phyloP scores from a whole-genome alignment of 92 coral and sea anemone genomes.

The Meandrina meandrites region DNA sequence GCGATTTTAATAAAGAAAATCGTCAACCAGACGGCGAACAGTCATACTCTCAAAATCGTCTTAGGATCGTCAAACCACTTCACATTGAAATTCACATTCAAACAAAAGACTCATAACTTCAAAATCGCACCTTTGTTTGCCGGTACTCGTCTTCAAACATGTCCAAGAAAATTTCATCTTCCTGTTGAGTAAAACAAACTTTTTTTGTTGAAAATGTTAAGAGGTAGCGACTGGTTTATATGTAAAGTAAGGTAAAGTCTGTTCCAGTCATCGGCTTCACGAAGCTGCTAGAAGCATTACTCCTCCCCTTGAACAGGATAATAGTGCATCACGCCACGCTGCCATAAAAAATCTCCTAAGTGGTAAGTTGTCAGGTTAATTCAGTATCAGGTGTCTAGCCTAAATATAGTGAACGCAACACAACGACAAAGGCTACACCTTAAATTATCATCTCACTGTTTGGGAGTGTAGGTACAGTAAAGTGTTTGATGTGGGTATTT shows the following conservation, averaged over 20 bases:
- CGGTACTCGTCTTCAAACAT: constrained; percentile 99
- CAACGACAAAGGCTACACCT: background rate
- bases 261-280: background rate
- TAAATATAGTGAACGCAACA: background rate
- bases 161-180: constrained; percentile 93
- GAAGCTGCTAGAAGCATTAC: background rate
- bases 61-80: no score
- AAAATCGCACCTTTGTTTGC: constrained; percentile 80
- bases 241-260: background rate
- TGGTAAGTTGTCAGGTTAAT: background rate
- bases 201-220: no score
- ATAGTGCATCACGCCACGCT: background rate
- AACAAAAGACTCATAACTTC: background rate
- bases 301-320: background rate
- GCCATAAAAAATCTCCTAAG: background rate
- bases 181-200: constrained; percentile 40
- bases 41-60: no score
- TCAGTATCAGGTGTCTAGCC: background rate
- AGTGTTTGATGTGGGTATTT: background rate
- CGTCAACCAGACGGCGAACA: no score
- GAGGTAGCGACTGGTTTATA: no score
- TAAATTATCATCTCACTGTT: background rate
- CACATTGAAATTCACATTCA: no score
- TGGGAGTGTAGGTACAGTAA: background rate
- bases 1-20: no score